Conservation (phyloP, 53 echinoderm and acorn worm species). For the Luidia sarsii region DNA sequence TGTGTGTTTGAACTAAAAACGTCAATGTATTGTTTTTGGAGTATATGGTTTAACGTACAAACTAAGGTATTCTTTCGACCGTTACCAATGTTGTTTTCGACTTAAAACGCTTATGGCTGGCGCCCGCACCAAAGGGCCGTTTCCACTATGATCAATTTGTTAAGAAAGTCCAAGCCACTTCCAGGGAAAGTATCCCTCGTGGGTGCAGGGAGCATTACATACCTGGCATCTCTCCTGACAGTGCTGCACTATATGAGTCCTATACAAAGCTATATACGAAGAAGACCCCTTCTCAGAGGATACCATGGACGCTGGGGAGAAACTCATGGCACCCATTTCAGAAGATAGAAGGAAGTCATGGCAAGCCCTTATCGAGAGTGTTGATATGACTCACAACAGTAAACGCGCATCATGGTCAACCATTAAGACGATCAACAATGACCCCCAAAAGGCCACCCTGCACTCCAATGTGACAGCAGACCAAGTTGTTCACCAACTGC, state of each 20-base stretch:
- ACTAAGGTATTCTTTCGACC: too few relatives aligned
- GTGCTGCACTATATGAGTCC: not conserved
- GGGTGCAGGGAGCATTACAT: not conserved
- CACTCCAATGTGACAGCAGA: conserved; percentile 7
- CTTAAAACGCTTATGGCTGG: too few relatives aligned
- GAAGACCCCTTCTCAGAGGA: not conserved
- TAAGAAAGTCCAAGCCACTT: not conserved
- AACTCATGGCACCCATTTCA: not conserved
- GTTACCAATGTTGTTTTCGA: too few relatives aligned
- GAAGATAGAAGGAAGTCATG: not conserved
- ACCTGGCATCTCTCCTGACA: not conserved
- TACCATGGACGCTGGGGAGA: not conserved
- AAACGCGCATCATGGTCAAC: too few relatives aligned
- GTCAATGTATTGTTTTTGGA: too few relatives aligned
- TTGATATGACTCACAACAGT: not conserved
- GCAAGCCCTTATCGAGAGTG: not conserved
- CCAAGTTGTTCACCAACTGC: conserved; percentile 43
- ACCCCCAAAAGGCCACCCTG: not conserved
- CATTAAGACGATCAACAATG: not conserved
- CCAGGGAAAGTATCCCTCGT: not conserved
- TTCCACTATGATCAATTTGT: conserved; percentile 10
- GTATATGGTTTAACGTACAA: too few relatives aligned
- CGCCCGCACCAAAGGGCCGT: too few relatives aligned
- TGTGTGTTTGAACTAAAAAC: not conserved
- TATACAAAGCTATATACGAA: not conserved